A percentile compares a stretch with the other conserved stretches of the same genome.
Conservation (phyloP, 1,140 invertebrate genomes). For the Conus ventricosus region DNA sequence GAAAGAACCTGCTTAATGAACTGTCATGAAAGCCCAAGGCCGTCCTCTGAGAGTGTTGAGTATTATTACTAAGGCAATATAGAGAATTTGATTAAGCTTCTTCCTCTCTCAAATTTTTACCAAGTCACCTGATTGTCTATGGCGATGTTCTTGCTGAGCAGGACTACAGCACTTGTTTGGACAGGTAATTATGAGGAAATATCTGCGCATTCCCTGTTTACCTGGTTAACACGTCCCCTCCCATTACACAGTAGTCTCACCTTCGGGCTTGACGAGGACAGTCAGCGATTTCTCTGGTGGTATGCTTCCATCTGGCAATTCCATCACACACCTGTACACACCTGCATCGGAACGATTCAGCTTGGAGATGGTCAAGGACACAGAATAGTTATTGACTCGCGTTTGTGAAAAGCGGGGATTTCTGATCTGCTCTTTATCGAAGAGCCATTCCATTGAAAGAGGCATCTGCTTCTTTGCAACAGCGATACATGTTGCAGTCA, state of each 20-base stretch:
- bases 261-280: slow-evolving; percentile 17
- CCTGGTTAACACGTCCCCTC: no score
- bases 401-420: background rate
- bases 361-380: slow-evolving; percentile 16
- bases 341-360: slow-evolving; percentile 31
- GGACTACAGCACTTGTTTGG: no score
- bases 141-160: no score
- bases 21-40: no score
- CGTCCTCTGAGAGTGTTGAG: no score
- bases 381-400: background rate
- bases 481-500: slow-evolving; percentile 14
- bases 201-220: no score
- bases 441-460: slow-evolving; percentile 1
- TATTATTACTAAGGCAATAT: no score
- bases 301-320: background rate
- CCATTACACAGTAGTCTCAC: background rate
- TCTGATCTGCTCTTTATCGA: background rate
- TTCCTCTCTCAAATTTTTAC: no score
- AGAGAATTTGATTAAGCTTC: no score
- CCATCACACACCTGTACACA: slow-evolving; percentile 37
- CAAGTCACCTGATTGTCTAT: no score
- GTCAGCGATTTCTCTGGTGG: slow-evolving; percentile 9
- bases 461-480: background rate
- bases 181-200: no score
- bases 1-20: no score